These are phyloP conservation scores for Myrmecophaga tridactyla DNA, from an alignment of 2,113 vertebrate species.

Conservation along the genomic window DNA sequence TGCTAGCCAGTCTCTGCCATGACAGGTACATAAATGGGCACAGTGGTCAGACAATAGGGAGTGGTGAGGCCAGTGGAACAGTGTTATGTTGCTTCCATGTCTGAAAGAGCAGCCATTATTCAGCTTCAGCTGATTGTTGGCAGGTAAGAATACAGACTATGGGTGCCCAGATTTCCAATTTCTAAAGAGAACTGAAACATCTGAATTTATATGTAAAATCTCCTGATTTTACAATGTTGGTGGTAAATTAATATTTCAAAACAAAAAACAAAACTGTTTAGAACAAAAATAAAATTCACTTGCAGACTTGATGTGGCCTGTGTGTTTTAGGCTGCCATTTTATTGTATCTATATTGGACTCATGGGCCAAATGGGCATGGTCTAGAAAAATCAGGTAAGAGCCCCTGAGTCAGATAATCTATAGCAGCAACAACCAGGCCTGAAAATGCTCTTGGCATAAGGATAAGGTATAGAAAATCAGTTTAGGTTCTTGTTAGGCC, in stretches of 20 bases:
- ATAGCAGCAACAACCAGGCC: neutral
- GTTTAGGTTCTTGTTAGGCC: neutral
- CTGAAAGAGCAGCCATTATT: neutral
- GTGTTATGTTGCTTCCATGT: neutral
- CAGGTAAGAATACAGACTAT: neutral
- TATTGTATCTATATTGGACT: neutral
- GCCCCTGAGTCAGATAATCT: neutral
- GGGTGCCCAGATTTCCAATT: neutral
- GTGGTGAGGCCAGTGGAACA: neutral
- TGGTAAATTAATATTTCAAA: neutral
- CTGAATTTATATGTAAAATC: neutral
- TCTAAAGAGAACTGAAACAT: neutral
- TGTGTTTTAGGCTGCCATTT: neutral
- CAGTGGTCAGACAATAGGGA: neutral
- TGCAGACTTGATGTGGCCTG: neutral
- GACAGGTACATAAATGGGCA: neutral
- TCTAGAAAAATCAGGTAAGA: neutral
- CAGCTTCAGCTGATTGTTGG: neutral
- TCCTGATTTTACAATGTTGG: conserved; percentile 14
- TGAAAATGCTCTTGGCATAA: neutral
- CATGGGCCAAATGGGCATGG: neutral
- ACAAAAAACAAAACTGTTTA: neutral
- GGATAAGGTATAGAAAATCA: neutral
- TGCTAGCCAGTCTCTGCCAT: neutral
- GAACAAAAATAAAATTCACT: neutral